Evolutionary conservation across 2,113 vertebrate species (phyloP), one percentile per base, ranked within the genome.

Genomic region (Sorex fumeus): DNA sequence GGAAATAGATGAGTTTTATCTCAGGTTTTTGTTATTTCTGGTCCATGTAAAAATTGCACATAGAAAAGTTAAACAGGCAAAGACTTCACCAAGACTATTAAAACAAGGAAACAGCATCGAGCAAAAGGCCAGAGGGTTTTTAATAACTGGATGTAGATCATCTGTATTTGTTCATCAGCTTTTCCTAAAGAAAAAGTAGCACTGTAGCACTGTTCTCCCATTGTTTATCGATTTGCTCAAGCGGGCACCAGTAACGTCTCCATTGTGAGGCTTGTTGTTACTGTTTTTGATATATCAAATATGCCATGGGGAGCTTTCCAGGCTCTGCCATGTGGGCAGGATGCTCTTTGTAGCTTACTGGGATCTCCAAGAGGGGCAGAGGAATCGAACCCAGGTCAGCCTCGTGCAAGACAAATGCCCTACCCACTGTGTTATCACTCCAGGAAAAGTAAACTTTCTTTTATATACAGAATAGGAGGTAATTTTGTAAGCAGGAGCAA

Each of bases 31-130:
- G n/a, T 45, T 70, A n/a, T 81, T 27, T 30, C 16, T 25, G 34
- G 8, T 77, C 11, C 84, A 82, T 87, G n/a, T 34, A 91, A 80
- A 91, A 85, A 43, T 67, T 67, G 30, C 86, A 60, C 12, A n/a
- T n/a, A 40, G 76, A 4, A 60, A 71, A 66, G n/a, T 75, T 82
- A 71, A 90, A 64, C 0, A 64, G 66, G 47, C 21, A 74, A 27
- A 25, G 11, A 72, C 60, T 75, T 93, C 43, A 32, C 79, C 12
- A 62, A 69, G n/a, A 16, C 7, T 91, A 19, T 53, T 88, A 47
- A 94, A 90, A 40, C 10, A 80, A 16, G 19, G 25, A 27, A 32
- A 25, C 23, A 34, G 47, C 10, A 50, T 13, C 9, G 36, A 75
- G 43, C 0, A 6, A 25, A 75, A 82, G 84, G 43, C 8, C 25